phyloP scores from a whole-genome alignment of 2,888 invertebrate species.

The Plusia festucae region DNA sequence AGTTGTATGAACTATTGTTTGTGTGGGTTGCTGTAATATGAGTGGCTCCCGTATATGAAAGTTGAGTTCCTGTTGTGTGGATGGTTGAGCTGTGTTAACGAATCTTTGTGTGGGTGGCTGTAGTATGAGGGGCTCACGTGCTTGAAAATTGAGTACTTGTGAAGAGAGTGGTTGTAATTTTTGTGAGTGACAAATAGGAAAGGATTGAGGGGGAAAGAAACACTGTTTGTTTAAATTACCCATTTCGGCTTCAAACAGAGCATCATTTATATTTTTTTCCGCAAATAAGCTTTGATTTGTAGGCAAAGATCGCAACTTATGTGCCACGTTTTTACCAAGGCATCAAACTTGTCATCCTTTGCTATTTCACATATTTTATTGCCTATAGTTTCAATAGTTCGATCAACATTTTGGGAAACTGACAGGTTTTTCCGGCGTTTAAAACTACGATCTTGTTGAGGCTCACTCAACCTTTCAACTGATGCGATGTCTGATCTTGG shows the following conservation, averaged over 20 bases:
- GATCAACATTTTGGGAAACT: slow-evolving; percentile 17
- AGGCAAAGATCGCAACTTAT: slow-evolving; percentile 27
- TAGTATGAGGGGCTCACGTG: no score
- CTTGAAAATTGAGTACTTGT: slow-evolving; percentile 13
- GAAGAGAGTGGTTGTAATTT: slow-evolving; percentile 15
- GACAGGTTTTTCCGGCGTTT: slow-evolving; percentile 17
- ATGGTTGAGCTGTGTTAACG: no score
- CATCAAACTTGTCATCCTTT: slow-evolving; percentile 8
- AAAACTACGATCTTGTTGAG: slow-evolving; percentile 21
- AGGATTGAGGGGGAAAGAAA: no score
- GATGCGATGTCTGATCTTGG: no score
- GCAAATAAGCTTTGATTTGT: slow-evolving; percentile 31
- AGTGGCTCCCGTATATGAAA: no score
- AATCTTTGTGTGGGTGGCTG: no score
- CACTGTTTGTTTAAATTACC: slow-evolving; percentile 20
- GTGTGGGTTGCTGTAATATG: slow-evolving; percentile 15
- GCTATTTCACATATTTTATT: slow-evolving; percentile 22
- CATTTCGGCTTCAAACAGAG: slow-evolving; percentile 30
- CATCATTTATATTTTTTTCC: slow-evolving; percentile 35
- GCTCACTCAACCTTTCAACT: slow-evolving; percentile 16
- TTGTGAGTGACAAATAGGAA: slow-evolving; percentile 17
- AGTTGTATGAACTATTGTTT: slow-evolving; percentile 11
- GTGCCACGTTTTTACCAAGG: slow-evolving; percentile 30
- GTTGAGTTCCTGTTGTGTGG: no score
- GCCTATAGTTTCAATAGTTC: slow-evolving; percentile 19